Percentiles rank a stretch among this genome's conserved stretches.
phyloP scores from a whole-genome alignment of 30 jellyfish, hydroid and myxozoan species.

The Cassiopea andromeda region DNA sequence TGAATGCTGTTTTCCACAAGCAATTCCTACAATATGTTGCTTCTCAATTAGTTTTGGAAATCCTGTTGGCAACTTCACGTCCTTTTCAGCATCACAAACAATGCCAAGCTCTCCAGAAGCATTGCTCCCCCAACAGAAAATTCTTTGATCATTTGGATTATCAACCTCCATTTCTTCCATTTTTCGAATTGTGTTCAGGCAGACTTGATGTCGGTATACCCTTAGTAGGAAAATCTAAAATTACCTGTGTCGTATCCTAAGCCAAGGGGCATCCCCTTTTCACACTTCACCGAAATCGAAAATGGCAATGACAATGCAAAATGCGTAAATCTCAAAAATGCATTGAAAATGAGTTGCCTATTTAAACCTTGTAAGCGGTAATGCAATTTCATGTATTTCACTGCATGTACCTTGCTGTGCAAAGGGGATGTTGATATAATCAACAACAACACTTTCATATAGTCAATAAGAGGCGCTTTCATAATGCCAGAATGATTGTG shows the following conservation, averaged over 20 bases:
- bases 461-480: neutral
- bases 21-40: slow-evolving; percentile 25
- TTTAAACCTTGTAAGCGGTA: neutral
- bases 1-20: slow-evolving; percentile 82
- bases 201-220: no score
- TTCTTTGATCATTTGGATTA: slow-evolving; percentile 7
- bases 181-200: neutral
- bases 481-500: neutral
- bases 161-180: slow-evolving; percentile 59
- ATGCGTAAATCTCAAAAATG: neutral
- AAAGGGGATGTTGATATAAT: no score
- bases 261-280: neutral
- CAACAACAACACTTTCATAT: neutral
- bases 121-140: slow-evolving; percentile 49
- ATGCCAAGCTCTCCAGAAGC: slow-evolving; percentile 57
- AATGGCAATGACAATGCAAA: neutral
- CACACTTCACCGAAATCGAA: neutral
- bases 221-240: no score
- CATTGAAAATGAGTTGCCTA: neutral
- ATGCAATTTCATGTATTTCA: neutral
- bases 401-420: neutral
- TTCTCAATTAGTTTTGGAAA: neutral
- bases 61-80: slow-evolving; percentile 16
- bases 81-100: neutral
- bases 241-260: no score